phyloP scores from a whole-genome alignment of 2,797 vertebrate species.

The Anabacerthia variegaticeps region DNA sequence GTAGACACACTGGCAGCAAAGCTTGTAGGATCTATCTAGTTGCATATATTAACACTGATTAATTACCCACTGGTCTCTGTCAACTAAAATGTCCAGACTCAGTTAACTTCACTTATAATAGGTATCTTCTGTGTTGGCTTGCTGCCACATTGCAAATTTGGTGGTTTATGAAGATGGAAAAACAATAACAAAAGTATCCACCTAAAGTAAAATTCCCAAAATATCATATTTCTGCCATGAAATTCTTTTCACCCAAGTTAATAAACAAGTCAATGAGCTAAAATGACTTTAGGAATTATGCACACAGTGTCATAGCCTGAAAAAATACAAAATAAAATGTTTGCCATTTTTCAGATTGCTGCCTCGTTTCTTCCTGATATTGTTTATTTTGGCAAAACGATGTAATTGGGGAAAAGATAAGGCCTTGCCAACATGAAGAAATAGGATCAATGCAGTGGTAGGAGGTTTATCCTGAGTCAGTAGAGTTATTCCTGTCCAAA shows the following conservation, averaged over 20 bases:
- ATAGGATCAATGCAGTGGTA: neutral
- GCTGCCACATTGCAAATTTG: neutral
- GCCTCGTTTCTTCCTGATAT: conserved; percentile 30
- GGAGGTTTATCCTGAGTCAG: conserved; percentile 18
- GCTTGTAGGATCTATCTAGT: neutral
- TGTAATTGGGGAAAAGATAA: neutral
- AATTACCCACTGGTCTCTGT: neutral
- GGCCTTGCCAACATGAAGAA: conserved; percentile 18
- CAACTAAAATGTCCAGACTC: neutral
- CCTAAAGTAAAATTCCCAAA: neutral
- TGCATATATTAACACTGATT: neutral
- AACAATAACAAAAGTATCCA: neutral
- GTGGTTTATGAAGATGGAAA: neutral
- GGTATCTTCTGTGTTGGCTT: neutral
- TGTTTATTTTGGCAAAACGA: conserved; percentile 17
- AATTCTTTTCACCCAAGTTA: neutral
- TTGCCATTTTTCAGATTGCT: conserved; percentile 32
- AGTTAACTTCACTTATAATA: neutral
- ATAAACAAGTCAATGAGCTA: neutral
- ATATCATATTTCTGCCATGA: neutral
- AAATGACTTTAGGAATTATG: neutral
- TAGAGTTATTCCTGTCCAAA: conserved; percentile 13
- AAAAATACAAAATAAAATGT: conserved; percentile 24
- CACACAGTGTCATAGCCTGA: conserved; percentile 2
- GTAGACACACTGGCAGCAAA: rapidly evolving